Percentiles rank a stretch among this genome's conserved stretches.
Conservation (phyloP, 2,113 vertebrate species). For the Dromiciops gliroides region DNA sequence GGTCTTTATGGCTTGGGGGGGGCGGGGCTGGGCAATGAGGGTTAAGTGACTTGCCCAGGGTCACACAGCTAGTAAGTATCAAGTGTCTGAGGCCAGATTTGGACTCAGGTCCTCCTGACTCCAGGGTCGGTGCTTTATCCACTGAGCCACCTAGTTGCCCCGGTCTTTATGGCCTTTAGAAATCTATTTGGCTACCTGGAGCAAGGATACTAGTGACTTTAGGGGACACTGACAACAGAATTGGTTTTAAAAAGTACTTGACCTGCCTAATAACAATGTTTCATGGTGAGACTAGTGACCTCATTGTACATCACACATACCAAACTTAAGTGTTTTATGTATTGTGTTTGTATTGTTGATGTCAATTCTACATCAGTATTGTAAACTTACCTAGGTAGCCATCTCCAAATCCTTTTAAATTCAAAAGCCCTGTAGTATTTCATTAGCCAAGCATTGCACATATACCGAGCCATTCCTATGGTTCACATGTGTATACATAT, state of each 20-base stretch:
- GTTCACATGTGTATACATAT: not conserved
- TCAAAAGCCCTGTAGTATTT: constrained; percentile 21
- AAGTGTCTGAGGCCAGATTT: too few relatives aligned
- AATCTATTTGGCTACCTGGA: not conserved
- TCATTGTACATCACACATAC: not conserved
- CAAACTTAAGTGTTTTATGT: not conserved
- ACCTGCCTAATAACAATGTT: not conserved
- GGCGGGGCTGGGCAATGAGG: too few relatives aligned
- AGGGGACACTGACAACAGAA: not conserved
- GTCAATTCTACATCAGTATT: not conserved
- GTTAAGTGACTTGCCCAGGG: too few relatives aligned
- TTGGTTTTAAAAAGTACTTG: not conserved
- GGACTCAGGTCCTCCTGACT: too few relatives aligned
- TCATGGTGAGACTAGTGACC: not conserved
- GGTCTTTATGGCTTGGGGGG: not conserved
- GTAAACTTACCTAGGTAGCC: constrained; percentile 3
- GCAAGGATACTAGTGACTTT: not conserved
- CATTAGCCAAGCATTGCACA: constrained; percentile 27
- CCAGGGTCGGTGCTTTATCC: too few relatives aligned
- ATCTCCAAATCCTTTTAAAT: constrained; percentile 51
- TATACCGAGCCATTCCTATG: not conserved
- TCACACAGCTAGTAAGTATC: too few relatives aligned
- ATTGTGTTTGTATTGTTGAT: not conserved
- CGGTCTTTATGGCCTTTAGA: not conserved
- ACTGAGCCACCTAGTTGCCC: too few relatives aligned